These are phyloP conservation scores for Macquaria australasica DNA, from an alignment of 2,113 vertebrate genomes.

Conservation along the genomic window DNA sequence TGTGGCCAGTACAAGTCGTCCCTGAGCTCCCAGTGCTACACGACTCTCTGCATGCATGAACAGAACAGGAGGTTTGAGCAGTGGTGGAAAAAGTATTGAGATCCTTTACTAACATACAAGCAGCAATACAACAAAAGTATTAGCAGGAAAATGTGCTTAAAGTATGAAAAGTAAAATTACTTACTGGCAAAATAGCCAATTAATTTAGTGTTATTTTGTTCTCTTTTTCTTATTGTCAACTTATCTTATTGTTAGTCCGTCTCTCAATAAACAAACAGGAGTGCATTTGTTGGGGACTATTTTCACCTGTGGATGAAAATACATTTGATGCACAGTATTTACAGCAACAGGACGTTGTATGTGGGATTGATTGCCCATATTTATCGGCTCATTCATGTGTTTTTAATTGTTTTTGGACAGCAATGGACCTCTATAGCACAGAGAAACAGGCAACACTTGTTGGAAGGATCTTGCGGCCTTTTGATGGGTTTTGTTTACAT, in stretches of 20 bases:
- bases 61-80: neutral
- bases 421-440: neutral
- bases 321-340: neutral
- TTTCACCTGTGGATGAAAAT: neutral
- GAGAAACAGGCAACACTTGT: neutral
- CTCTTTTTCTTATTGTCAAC: neutral
- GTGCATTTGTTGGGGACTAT: neutral
- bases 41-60: neutral
- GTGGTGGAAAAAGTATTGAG: neutral
- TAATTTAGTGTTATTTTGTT: neutral
- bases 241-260: too few relatives aligned
- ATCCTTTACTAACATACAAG: neutral
- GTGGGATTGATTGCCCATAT: neutral
- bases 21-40: neutral
- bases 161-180: neutral
- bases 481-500: neutral
- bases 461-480: neutral
- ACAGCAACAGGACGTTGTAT: neutral
- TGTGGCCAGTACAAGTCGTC: constrained; percentile 28
- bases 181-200: neutral
- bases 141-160: neutral
- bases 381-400: neutral
- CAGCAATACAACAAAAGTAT: neutral
- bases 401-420: neutral
- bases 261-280: neutral